phyloP scores from a whole-genome alignment of 2,113 vertebrate species.

The Oncorhynchus masou region DNA sequence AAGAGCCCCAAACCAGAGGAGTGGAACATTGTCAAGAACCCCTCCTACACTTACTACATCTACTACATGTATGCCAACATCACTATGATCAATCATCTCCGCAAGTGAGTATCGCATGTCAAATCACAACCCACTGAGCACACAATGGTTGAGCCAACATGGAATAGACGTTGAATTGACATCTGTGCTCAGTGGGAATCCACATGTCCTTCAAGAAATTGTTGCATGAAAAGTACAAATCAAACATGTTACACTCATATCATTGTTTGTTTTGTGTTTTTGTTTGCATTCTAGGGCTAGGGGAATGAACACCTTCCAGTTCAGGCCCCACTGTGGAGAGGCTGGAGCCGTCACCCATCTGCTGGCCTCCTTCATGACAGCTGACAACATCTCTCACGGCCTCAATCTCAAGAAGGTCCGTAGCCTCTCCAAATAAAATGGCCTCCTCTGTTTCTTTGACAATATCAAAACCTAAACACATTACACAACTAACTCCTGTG shows the following conservation, averaged over 20 bases:
- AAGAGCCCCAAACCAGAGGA: slow-evolving; percentile 94
- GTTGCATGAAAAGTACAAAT: neutral
- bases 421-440: slow-evolving; percentile 1
- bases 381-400: slow-evolving; percentile 96
- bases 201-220: neutral
- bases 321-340: slow-evolving; percentile 97
- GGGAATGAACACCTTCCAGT: slow-evolving; percentile 95
- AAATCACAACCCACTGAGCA: no score
- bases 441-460: neutral
- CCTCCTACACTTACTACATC: slow-evolving; percentile 95
- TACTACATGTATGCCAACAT: slow-evolving; percentile 99
- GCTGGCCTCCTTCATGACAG: slow-evolving; percentile 92
- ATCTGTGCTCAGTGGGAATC: no score
- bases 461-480: neutral
- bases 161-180: no score
- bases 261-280: neutral
- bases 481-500: neutral
- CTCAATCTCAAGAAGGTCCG: slow-evolving; percentile 96
- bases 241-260: neutral
- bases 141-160: no score
- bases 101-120: slow-evolving; percentile 78
- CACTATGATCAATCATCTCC: slow-evolving; percentile 87
- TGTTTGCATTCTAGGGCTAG: slow-evolving; percentile 77
- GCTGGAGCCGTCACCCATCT: slow-evolving; percentile 96
- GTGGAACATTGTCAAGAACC: slow-evolving; percentile 88